Evolutionary conservation across 2,797 vertebrate species (phyloP).

Genomic region (Picus viridis): DNA sequence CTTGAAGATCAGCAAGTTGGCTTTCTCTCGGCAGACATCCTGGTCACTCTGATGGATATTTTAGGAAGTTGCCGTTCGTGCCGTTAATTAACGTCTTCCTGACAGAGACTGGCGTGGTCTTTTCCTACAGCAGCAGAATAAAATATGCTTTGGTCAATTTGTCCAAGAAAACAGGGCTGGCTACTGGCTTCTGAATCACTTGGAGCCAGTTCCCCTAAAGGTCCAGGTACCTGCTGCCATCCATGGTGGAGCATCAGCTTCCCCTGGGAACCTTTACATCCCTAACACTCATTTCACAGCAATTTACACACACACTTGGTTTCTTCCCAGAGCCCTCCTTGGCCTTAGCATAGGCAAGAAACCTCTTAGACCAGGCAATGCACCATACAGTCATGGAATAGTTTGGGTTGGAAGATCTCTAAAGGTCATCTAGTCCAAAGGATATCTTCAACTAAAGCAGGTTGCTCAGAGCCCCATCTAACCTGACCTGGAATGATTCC

Average conservation of each 20-base stretch:
- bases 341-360: not conserved
- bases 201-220: not conserved
- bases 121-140: not conserved
- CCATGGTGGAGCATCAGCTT: not conserved
- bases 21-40: constrained; percentile 64
- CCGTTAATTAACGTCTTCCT: constrained; percentile 47
- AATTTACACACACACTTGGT: not conserved
- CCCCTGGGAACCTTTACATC: not conserved
- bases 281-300: not conserved
- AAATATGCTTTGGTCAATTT: not conserved
- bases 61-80: constrained; percentile 47
- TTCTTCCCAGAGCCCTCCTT: not conserved
- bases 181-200: rapidly evolving
- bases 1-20: constrained; percentile 50
- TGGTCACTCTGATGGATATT: constrained; percentile 38
- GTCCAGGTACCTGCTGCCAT: not conserved
- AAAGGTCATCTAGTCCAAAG: too few species aligned
- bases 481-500: too few species aligned
- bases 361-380: not conserved
- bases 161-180: not conserved
- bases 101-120: not conserved
- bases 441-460: too few species aligned
- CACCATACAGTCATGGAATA: not conserved
- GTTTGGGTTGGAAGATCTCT: not conserved
- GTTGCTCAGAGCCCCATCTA: too few species aligned